Evolutionary conservation across 1,140 invertebrate genomes (phyloP), one percentile per base, ranked within the genome.

Genomic region (Drosophila arawakana): DNA sequence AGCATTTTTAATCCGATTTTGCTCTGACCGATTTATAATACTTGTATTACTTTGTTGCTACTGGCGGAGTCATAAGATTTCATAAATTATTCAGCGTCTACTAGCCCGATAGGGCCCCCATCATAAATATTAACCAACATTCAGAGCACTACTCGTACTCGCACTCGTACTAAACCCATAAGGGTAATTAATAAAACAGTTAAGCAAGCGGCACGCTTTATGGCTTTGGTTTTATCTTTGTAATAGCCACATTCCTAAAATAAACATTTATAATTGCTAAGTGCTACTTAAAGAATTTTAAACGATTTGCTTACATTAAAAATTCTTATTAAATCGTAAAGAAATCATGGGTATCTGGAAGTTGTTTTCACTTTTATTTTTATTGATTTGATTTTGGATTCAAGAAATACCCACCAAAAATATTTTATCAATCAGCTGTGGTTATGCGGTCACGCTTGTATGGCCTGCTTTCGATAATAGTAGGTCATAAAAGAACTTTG

Each of bases 391-490:
- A 9, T 25, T 46, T 39, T 55, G 11, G n/a, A 65, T 65, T 65
- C 10, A 13, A 8, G 37, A 69, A 80, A 50, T 66, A 52, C n/a
- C 46, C 21, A 10, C 44, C 46, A 57, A 63, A 57, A 69, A 46
- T 67, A 30, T 77, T 46, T 54, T 55, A 71, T 75, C 50, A 47
- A 68, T 49, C 41, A 46, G 62, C 55, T 68, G 70, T 30, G 21
- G 10, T 18, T 41, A 35, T 25, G 47, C 25, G 21, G 76, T 76
- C 81, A 85, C 82, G 81, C 70, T 61, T 18, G 52, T 73, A 59
- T 60, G 61, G 70, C 72, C 78, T 85, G 83, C 37, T 88, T 82
- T 76, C 39, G 83, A 85, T 85, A 79, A 70, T 60, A 54, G 11
- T 60, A 59, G 11, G 49, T 55, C 49, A 62, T 71, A 72, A 25